Conservation (phyloP, 2,113 vertebrate genomes). For the Brachypteracias leptosomus region DNA sequence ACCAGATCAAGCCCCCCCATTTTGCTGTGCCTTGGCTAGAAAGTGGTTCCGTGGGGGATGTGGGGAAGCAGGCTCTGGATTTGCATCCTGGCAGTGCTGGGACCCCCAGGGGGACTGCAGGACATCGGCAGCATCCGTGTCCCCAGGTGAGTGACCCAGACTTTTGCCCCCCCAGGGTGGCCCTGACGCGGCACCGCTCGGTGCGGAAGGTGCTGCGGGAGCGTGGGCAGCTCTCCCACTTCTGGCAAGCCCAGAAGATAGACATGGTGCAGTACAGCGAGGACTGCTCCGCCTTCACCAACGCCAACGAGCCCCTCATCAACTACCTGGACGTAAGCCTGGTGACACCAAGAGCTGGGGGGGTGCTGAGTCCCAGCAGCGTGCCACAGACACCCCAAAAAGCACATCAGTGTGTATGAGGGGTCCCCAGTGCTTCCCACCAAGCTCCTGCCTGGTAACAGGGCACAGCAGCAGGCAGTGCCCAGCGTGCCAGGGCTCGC, state of each 20-base stretch:
- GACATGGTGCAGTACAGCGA: constrained; percentile 55
- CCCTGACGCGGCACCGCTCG: constrained; percentile 65
- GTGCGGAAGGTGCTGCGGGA: constrained; percentile 67
- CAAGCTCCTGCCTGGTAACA: rapidly evolving
- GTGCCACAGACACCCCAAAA: neutral
- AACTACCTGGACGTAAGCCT: constrained; percentile 79
- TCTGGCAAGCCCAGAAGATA: constrained; percentile 68
- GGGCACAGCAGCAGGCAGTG: neutral
- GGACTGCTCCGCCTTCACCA: constrained; percentile 24
- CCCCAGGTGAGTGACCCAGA: rapidly evolving
- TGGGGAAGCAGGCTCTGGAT: neutral
- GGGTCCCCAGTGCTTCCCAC: rapidly evolving
- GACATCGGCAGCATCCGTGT: rapidly evolving
- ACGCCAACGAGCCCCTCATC: constrained; percentile 73
- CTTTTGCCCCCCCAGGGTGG: constrained; percentile 51
- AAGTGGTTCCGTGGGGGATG: rapidly evolving
- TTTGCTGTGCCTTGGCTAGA: rapidly evolving
- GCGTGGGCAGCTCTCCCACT: constrained; percentile 56
- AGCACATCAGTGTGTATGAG: rapidly evolving
- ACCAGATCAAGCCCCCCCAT: rapidly evolving
- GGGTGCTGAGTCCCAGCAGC: neutral
- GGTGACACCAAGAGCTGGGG: neutral
- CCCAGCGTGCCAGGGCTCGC: neutral
- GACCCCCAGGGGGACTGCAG: neutral
- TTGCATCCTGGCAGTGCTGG: rapidly evolving